Conservation (phyloP, 2,888 invertebrate species). For the Eumerus sabulonum region DNA sequence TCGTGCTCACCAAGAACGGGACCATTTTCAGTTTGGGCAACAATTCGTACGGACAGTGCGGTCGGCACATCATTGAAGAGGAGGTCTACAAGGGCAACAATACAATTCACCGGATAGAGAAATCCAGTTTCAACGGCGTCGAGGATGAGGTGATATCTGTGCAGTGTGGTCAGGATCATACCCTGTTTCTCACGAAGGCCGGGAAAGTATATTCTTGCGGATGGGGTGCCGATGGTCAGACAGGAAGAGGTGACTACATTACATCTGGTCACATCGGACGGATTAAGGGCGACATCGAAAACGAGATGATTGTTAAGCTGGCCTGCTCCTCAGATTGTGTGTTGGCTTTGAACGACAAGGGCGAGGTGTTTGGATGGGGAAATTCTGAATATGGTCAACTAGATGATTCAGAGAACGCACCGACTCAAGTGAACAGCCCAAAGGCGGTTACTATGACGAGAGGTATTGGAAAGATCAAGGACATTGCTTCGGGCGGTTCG, state of each 20-base stretch:
- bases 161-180: conserved; percentile 94
- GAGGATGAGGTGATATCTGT: conserved; percentile 82
- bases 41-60: conserved; percentile 97
- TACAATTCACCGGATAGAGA: conserved; percentile 83
- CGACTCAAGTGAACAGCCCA: conserved; percentile 86
- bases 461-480: conserved; percentile 86
- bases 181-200: conserved; percentile 84
- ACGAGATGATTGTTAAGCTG: conserved; percentile 89
- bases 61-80: conserved; percentile 86
- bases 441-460: conserved; percentile 83
- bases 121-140: conserved; percentile 82
- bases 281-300: conserved; percentile 89
- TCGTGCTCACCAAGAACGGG: conserved; percentile 88
- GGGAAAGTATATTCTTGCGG: conserved; percentile 94
- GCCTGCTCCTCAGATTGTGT: conserved; percentile 92
- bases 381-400: conserved; percentile 96
- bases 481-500: conserved; percentile 92
- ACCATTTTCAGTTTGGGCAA: conserved; percentile 92
- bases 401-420: conserved; percentile 72
- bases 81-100: conserved; percentile 87
- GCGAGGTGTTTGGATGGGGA: conserved; percentile 98
- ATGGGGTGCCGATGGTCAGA: conserved; percentile 97
- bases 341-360: conserved; percentile 91
- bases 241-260: conserved; percentile 87
- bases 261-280: conserved; percentile 82